phyloP scores from a whole-genome alignment of 2,113 vertebrate species.

The Pelodiscus sinensis region DNA sequence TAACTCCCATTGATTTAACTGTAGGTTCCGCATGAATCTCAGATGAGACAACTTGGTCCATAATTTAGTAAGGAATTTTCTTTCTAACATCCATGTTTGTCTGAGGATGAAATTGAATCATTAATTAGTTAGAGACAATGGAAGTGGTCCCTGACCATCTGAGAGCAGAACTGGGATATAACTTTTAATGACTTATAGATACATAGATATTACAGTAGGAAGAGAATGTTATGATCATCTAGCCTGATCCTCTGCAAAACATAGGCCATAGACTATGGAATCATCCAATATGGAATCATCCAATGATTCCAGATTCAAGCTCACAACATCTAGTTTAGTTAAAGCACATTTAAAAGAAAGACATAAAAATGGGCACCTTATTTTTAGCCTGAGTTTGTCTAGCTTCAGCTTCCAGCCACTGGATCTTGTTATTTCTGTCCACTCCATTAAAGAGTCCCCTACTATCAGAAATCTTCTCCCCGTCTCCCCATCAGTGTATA shows the following conservation, averaged over 20 bases:
- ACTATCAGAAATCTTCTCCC: not conserved
- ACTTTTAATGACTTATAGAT: constrained; percentile 57
- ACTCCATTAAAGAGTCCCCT: not conserved
- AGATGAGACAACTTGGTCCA: not conserved
- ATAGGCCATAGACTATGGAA: constrained; percentile 27
- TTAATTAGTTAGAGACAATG: not conserved
- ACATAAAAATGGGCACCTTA: not conserved
- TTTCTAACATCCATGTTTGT: not conserved
- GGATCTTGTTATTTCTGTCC: constrained; percentile 4
- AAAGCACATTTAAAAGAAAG: not conserved
- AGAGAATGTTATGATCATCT: constrained; percentile 20
- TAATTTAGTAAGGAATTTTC: constrained; percentile 45
- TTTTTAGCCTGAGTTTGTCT: constrained; percentile 46
- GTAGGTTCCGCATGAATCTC: not conserved
- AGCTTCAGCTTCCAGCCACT: constrained; percentile 8
- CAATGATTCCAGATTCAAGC: constrained; percentile 33
- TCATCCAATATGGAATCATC: not conserved
- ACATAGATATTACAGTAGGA: constrained; percentile 54
- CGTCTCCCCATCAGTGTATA: too few species aligned
- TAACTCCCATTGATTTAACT: not conserved
- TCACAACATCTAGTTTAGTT: not conserved
- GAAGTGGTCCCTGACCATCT: constrained; percentile 47
- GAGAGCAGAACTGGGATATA: constrained; percentile 47
- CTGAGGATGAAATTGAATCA: too few species aligned
- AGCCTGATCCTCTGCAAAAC: constrained; percentile 48